Conservation (phyloP, 1,140 invertebrate species). For the Heliothis virescens region DNA sequence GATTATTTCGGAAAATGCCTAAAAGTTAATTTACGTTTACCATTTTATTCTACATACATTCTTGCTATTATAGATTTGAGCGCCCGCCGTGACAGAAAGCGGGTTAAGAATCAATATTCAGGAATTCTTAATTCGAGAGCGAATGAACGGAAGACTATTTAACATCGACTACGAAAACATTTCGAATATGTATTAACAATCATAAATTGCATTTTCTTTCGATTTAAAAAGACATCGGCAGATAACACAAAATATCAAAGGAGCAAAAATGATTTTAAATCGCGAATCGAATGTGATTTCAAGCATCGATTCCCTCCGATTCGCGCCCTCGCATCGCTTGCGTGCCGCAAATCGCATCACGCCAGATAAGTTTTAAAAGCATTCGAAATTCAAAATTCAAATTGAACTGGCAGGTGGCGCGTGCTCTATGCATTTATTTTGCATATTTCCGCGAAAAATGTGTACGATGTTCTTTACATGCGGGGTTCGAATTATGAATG, state of each 20-base stretch:
- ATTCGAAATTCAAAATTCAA: slow-evolving; percentile 65
- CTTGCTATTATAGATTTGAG: too few relatives aligned
- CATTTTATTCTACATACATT: too few relatives aligned
- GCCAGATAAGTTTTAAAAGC: slow-evolving; percentile 55
- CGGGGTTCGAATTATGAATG: neutral
- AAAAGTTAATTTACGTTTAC: too few relatives aligned
- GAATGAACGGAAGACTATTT: too few relatives aligned
- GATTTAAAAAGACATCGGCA: neutral
- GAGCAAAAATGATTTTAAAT: slow-evolving; percentile 65
- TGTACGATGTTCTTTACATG: neutral
- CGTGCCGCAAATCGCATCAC: slow-evolving; percentile 57
- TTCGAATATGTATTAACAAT: too few relatives aligned
- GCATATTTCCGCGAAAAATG: slow-evolving; percentile 56
- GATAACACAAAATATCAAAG: slow-evolving; percentile 57
- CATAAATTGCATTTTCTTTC: neutral
- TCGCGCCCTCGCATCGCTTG: slow-evolving; percentile 57
- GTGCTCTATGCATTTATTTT: slow-evolving; percentile 55
- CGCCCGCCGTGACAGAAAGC: too few relatives aligned
- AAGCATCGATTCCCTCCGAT: slow-evolving; percentile 65
- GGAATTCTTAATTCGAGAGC: too few relatives aligned
- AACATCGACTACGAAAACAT: too few relatives aligned
- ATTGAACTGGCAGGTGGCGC: slow-evolving; percentile 63
- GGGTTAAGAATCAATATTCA: too few relatives aligned
- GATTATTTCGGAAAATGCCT: neutral
- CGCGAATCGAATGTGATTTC: slow-evolving; percentile 68